phyloP scores from a whole-genome alignment of 2,113 vertebrate species.

The Plecotus auritus region DNA sequence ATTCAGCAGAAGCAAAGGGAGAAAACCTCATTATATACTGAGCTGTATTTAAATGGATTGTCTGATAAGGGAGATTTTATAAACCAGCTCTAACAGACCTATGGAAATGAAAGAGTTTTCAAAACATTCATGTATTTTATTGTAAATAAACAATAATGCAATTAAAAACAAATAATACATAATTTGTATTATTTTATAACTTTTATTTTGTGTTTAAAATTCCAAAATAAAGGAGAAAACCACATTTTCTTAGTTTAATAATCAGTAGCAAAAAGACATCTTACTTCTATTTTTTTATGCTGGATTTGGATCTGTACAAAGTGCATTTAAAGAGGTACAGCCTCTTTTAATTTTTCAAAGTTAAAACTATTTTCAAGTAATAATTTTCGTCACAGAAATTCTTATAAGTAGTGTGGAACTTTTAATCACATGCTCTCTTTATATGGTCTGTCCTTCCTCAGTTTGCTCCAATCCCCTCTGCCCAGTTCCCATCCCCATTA shows the following conservation, averaged over 20 bases:
- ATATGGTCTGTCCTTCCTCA: neutral
- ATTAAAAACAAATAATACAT: slow-evolving; percentile 51
- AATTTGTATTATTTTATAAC: neutral
- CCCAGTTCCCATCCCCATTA: neutral
- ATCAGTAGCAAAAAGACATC: neutral
- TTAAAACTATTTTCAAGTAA: neutral
- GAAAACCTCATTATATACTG: slow-evolving; percentile 58
- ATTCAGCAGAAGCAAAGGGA: slow-evolving; percentile 60
- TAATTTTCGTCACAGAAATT: neutral
- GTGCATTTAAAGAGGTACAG: neutral
- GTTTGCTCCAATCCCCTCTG: neutral
- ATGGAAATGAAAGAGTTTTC: slow-evolving; percentile 57
- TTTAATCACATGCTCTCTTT: neutral
- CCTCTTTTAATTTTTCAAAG: neutral
- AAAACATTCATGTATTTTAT: slow-evolving; percentile 45
- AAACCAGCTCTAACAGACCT: slow-evolving; percentile 53
- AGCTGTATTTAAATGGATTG: slow-evolving; percentile 58
- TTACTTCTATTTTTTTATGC: neutral
- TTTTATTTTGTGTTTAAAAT: slow-evolving; percentile 53
- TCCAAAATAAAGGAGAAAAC: slow-evolving; percentile 9
- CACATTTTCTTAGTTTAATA: neutral
- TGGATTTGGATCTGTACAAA: neutral
- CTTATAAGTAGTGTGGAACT: neutral
- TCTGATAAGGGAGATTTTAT: slow-evolving; percentile 59
- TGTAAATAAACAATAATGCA: slow-evolving; percentile 36